Evolutionary conservation across 2,888 invertebrate genomes (phyloP).

Genomic region (Pammene aurita): DNA sequence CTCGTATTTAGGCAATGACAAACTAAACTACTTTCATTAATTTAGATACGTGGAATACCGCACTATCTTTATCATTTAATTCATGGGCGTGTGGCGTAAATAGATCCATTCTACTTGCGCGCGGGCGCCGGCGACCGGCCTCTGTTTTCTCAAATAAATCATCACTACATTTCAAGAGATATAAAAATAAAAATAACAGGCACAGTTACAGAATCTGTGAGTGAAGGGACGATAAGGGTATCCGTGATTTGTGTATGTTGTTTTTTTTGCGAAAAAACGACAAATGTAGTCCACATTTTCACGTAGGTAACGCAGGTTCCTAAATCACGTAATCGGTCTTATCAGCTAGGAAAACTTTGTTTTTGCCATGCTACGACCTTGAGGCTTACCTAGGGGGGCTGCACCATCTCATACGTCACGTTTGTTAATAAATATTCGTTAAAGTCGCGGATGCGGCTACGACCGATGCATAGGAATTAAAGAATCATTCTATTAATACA

Average conservation of each 20-base stretch:
- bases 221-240: not conserved
- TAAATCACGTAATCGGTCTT: not conserved
- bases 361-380: not conserved
- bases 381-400: not conserved
- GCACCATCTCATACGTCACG: not conserved
- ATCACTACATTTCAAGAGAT: constrained; percentile 18
- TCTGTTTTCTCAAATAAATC: constrained; percentile 35
- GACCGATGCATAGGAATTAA: constrained; percentile 15
- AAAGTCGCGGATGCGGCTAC: constrained; percentile 1
- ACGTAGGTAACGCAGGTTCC: not conserved
- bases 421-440: constrained; percentile 17
- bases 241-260: no score
- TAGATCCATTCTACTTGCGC: constrained; percentile 32
- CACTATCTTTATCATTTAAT: constrained; percentile 37
- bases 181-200: constrained; percentile 21
- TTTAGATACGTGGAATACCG: constrained; percentile 17
- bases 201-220: not conserved
- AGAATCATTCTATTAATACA: constrained; percentile 17
- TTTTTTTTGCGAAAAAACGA: no score
- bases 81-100: constrained; percentile 33
- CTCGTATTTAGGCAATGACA: constrained; percentile 14
- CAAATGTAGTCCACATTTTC: no score
- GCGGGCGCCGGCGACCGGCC: constrained; percentile 29
- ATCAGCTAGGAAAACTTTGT: not conserved
- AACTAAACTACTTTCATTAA: constrained; percentile 27